These are phyloP conservation scores for Machimus rusticus DNA, from an alignment of 2,888 invertebrate species.

Conservation along the genomic window DNA sequence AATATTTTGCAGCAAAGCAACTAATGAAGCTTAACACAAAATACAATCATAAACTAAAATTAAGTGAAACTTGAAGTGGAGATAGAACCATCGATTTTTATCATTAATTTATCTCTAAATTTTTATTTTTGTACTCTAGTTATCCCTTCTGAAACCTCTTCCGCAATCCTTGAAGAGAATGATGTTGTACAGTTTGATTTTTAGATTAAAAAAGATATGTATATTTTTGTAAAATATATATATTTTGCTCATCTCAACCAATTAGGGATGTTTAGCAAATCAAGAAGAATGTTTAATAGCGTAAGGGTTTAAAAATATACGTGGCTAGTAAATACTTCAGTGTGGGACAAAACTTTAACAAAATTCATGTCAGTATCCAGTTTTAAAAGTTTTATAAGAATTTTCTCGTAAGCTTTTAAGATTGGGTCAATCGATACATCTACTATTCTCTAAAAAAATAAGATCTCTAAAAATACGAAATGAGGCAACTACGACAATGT, in stretches of 20 bases:
- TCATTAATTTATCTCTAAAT: not conserved
- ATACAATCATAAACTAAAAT: constrained; percentile 43
- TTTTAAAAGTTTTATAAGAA: not conserved
- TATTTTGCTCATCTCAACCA: constrained; percentile 21
- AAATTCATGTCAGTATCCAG: not conserved
- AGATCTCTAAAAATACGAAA: not conserved
- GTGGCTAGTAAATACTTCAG: not conserved
- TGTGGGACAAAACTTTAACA: not conserved
- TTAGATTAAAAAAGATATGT: not conserved
- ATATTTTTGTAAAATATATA: constrained; percentile 36
- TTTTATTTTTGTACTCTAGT: constrained; percentile 33
- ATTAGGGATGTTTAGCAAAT: not conserved
- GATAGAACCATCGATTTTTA: constrained; percentile 9
- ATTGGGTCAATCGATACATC: not conserved
- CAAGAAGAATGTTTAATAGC: not conserved
- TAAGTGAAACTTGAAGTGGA: constrained; percentile 2
- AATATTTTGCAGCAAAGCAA: constrained; percentile 28
- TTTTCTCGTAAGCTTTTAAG: not conserved
- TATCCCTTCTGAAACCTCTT: constrained; percentile 1
- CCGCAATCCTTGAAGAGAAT: not conserved
- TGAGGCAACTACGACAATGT: constrained; percentile 9
- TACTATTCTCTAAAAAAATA: not conserved
- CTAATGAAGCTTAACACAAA: constrained; percentile 45
- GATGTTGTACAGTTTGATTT: not conserved
- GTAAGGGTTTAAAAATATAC: not conserved